Evolutionary conservation across 2,797 vertebrate species (phyloP), one percentile per base, ranked within the genome.

Genomic region (Nannoperca obscura): DNA sequence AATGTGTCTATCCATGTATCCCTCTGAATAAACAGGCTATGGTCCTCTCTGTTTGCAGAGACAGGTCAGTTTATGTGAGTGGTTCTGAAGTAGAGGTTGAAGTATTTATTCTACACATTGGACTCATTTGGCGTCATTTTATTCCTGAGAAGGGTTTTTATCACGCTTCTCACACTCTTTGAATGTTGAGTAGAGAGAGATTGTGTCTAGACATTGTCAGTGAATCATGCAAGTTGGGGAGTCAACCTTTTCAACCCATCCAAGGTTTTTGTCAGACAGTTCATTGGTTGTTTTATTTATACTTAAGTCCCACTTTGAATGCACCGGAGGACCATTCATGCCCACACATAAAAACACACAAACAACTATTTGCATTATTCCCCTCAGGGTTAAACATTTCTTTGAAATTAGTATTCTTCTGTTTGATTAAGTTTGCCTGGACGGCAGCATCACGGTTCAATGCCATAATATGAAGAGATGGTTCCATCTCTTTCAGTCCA

Each of bases 161-260:
- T 78, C 65, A 70, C 0, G 0, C 46, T 59, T 74, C 55, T 67
- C 47, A 78, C 50, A 42, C 22, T 75, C 42, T 65, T 74, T 85
- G 68, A 84, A 80, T 68, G 47, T 81, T 84, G 54, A 84, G 78
- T 54, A 81, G 72, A 78, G 65, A 82, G 20, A 85, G 38, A 60
- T 53, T 70, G 15, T 42, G 80, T 92, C 86, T 86, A 91, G 89
- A 91, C 84, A 30, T 60, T 72, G 72, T 83, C 79, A 75, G 81
- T 87, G 75, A 88, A 76, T 85, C 78, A 79, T 65, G 30, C 57
- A 77, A 80, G 81, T 70, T 27, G n/a, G 2, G 63, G 24, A 90
- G 58, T 72, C 74, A 84, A 74, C 60, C 77, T 84, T 88, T 88
- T 89, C 68, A 86, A 74, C 58, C n/a, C 42, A 57, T 67, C 54